Base-by-base conservation (phyloP, 1,140 invertebrate species). In the Hermatobates lingyangjiaoensis region DNA sequence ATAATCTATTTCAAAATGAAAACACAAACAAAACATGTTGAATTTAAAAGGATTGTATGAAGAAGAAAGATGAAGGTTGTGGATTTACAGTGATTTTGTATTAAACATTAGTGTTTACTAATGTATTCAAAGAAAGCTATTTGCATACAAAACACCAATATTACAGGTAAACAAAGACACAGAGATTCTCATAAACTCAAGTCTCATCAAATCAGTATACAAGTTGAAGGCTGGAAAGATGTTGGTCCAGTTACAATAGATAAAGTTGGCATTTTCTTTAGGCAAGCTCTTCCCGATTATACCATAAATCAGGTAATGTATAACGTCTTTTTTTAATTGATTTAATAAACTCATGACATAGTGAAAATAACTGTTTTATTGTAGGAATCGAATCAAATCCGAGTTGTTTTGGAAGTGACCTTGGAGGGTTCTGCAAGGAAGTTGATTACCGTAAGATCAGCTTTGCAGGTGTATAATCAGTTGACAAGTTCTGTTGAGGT, bases 381-480 rank as follows among this genome's bases (percentile, higher is more conserved):
- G n/a, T n/a, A n/a, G n/a, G 64, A 68, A 50, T 46, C 68, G 5
- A 66, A 68, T 26, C 75, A 76, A 57, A 79, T 81, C 0, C 71
- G 87, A 55, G 70, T 93, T 20, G 85, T 93, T 7, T 82, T 93
- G 62, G 83, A 86, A 58, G 85, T 98, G 1, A 79, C 81, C 2
- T 68, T 96, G 50, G 88, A 93, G 65, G 90, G 90, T 1, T 91
- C 86, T 28, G 92, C 93, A 0, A 76, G 86, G 53, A 97, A 97
- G 68, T 68, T 96, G 50, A 84, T 98, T n/a, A 89, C 86, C n/a
- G 80, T 98, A 2, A 74, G 90, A 50, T 96, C 92, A 23, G 87
- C 90, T 28, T 68, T 97, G 40, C 74, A 79, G 50, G 66, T 96
- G 1, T 66, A 74, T 4, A 98, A 98, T 69, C 72, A 74, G 58